Percentiles rank a stretch among this genome's conserved stretches.
Conservation (phyloP, 2,113 vertebrate species). For the human (Homo sapiens) region DNA sequence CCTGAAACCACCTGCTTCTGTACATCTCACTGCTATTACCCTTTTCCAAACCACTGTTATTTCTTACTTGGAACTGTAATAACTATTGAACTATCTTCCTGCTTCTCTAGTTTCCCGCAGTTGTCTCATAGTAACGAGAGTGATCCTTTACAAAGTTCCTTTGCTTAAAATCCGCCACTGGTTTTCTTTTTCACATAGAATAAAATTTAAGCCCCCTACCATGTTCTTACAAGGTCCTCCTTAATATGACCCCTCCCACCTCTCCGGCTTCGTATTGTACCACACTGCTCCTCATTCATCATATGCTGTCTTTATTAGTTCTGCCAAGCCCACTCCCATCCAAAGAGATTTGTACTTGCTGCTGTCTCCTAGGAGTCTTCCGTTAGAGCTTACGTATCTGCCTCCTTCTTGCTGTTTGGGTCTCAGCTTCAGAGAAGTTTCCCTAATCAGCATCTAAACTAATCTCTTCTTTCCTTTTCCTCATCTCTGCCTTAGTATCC, state of each 20-base stretch:
- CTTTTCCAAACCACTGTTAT: not conserved
- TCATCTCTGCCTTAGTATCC: not conserved
- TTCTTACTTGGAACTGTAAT: not conserved
- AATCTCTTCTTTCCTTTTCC: not conserved
- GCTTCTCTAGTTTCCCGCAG: not conserved
- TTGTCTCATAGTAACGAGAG: not conserved
- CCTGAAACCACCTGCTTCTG: not conserved
- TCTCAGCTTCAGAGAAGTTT: not conserved
- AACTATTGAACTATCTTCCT: not conserved
- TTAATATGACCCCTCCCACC: not conserved
- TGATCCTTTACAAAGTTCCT: not conserved
- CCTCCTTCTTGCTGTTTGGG: not conserved
- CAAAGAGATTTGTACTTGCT: not conserved
- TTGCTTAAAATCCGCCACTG: not conserved
- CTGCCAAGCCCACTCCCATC: not conserved
- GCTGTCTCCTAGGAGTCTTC: not conserved
- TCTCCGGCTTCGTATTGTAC: not conserved
- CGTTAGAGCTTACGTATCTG: not conserved
- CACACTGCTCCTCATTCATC: not conserved
- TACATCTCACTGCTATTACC: not conserved
- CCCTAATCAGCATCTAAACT: not conserved
- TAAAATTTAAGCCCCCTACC: not conserved
- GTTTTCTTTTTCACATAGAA: not conserved
- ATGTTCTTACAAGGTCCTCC: not conserved
- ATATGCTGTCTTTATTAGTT: not conserved